Evolutionary conservation across 2,888 invertebrate species (phyloP), one percentile per base, ranked within the genome.

Genomic region (Synanthedon andrenaeformis): DNA sequence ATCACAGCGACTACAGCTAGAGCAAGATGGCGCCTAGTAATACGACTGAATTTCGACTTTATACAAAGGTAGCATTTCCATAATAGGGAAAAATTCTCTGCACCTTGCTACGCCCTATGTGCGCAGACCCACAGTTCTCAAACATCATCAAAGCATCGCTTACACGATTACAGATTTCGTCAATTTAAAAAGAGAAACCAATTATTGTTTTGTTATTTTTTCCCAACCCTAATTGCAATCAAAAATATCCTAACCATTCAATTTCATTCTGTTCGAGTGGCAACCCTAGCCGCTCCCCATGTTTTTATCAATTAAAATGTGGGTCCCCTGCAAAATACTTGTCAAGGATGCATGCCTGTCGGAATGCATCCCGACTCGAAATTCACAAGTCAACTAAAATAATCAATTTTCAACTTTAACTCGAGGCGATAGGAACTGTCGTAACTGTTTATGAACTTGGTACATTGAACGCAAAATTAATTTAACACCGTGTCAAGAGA

Each of bases 261-360:
- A 45, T 45, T 45, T 14, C 45, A 45, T 45, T 12, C 45, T n/a
- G 45, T 45, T 45, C 45, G 13, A 13, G 45, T 6, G 45, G 45
- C 45, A 45, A 14, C 45, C 45, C 45, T 45, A 35, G 49, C 49
- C 17, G 17, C 49, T 19, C 75, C 74, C 72, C 65, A 63, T 59
- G 63, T 63, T 75, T 72, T 77, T 73, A 76, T 76, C 76, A 80
- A 79, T 81, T 79, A 76, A 75, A 72, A 69, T 69, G 69, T 70
- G 62, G 70, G 69, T 66, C 63, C 59, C 69, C 70, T 62, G 62
- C 64, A 59, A 59, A 62, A 63, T 69, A 61, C 62, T 62, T 61
- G 62, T 59, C 63, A 59, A 60, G 63, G 62, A 61, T 60, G 63
- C 67, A 65, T 64, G 63, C 53, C 54, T 59, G 19, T 41, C 28